Evolutionary conservation across 2,888 invertebrate species (phyloP).

Genomic region (Molanna angustata): DNA sequence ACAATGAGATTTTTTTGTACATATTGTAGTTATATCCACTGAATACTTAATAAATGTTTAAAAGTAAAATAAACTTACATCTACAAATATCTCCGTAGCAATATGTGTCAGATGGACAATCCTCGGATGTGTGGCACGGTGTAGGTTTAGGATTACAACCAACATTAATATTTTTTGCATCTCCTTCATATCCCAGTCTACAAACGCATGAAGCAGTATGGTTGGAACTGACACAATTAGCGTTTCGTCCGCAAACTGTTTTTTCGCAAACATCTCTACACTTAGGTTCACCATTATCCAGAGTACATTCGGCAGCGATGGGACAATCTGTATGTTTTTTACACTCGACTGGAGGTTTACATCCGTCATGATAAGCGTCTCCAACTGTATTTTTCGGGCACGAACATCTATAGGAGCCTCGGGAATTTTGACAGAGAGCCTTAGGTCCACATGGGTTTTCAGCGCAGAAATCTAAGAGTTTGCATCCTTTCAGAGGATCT

Average conservation of each 20-base stretch:
- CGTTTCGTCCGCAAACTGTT: conserved; percentile 75
- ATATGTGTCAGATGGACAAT: conserved; percentile 77
- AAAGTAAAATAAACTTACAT: conserved; percentile 73
- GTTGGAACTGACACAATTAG: conserved; percentile 75
- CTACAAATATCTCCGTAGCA: conserved; percentile 79
- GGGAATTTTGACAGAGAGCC: conserved; percentile 74
- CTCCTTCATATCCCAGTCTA: conserved; percentile 73
- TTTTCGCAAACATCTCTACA: conserved; percentile 82
- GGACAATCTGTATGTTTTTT: conserved; percentile 78
- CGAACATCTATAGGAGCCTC: conserved; percentile 75
- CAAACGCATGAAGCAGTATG: conserved; percentile 80
- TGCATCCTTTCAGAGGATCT: conserved; percentile 69
- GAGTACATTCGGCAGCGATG: conserved; percentile 70
- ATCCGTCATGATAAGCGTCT: conserved; percentile 81
- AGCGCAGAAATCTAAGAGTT: conserved; percentile 74
- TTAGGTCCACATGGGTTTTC: conserved; percentile 77
- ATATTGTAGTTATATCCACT: background rate
- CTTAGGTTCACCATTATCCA: conserved; percentile 69
- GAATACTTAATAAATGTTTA: conserved; percentile 30
- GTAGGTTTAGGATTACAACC: conserved; percentile 77
- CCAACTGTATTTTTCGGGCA: conserved; percentile 80
- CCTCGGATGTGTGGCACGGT: conserved; percentile 65
- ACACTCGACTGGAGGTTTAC: conserved; percentile 80
- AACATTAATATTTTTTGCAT: conserved; percentile 62
- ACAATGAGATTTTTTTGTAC: too few species aligned